Conservation (phyloP, 1,140 invertebrate species). For the Drosophila pandora region DNA sequence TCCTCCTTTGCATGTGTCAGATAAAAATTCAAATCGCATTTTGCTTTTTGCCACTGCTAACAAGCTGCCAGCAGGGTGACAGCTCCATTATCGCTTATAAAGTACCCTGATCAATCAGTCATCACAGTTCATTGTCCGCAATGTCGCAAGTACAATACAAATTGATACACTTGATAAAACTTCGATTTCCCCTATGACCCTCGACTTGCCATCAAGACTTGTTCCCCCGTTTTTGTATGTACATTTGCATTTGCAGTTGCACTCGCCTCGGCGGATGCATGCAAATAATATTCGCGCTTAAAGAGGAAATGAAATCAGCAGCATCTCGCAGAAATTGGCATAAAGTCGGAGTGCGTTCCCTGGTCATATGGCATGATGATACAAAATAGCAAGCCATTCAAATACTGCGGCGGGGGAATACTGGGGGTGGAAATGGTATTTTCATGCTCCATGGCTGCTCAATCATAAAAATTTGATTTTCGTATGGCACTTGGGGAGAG, state of each 20-base stretch:
- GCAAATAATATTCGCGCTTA: slow-evolving; percentile 75
- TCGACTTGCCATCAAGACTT: neutral
- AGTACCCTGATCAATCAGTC: slow-evolving; percentile 39
- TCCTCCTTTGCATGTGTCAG: neutral
- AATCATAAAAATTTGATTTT: slow-evolving; percentile 81
- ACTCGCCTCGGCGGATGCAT: slow-evolving; percentile 27
- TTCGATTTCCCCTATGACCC: slow-evolving; percentile 65
- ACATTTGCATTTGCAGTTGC: slow-evolving; percentile 6
- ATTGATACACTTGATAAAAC: slow-evolving; percentile 78
- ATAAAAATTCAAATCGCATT: slow-evolving; percentile 1
- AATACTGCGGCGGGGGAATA: slow-evolving; percentile 3
- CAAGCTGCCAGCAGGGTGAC: slow-evolving; percentile 3
- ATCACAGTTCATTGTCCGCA: slow-evolving; percentile 64
- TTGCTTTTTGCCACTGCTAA: neutral
- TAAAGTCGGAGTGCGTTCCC: slow-evolving; percentile 70
- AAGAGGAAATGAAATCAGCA: slow-evolving; percentile 78
- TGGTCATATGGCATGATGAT: slow-evolving; percentile 74
- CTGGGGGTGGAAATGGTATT: slow-evolving; percentile 48
- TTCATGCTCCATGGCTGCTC: slow-evolving; percentile 74
- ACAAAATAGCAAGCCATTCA: slow-evolving; percentile 70
- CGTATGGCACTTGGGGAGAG: slow-evolving; percentile 53
- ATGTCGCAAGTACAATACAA: slow-evolving; percentile 38
- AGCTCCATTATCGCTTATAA: slow-evolving; percentile 45
- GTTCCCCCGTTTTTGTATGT: neutral
- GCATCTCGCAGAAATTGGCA: slow-evolving; percentile 63